A percentile compares a stretch with the other conserved stretches of the same genome.
These are phyloP conservation scores for Pseudachorutes palmiensis DNA, from an alignment of 1,140 invertebrate genomes.

Conservation along the genomic window DNA sequence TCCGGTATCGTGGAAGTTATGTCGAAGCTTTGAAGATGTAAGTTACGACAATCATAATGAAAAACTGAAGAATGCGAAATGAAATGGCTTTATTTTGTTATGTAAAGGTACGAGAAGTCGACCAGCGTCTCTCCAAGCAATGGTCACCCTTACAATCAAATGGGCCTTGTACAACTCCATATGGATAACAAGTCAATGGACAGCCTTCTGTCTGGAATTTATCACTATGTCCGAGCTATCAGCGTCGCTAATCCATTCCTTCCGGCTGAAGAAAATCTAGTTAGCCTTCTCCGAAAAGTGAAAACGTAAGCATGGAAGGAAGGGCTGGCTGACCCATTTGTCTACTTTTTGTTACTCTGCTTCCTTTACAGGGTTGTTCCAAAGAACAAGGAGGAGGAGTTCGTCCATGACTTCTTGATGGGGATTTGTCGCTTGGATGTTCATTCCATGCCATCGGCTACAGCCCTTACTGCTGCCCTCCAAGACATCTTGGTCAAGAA, in stretches of 20 bases:
- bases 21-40: constrained; percentile 36
- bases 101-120: constrained; percentile 34
- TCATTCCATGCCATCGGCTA: constrained; percentile 15
- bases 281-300: constrained; percentile 18
- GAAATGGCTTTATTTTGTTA: not conserved
- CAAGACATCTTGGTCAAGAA: constrained; percentile 25
- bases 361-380: constrained; percentile 8
- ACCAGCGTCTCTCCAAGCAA: constrained; percentile 27
- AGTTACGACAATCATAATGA: not conserved
- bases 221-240: constrained; percentile 29
- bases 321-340: too few species aligned
- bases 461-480: not conserved
- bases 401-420: constrained; percentile 22
- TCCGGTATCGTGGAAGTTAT: constrained; percentile 32
- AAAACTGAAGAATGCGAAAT: too few species aligned
- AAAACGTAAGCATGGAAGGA: constrained; percentile 19
- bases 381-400: constrained; percentile 22
- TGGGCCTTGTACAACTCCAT: constrained; percentile 28
- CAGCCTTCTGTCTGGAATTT: constrained; percentile 24
- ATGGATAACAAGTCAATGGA: constrained; percentile 29
- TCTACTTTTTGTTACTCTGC: not conserved
- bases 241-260: constrained; percentile 29
- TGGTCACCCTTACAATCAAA: constrained; percentile 35
- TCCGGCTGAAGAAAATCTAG: constrained; percentile 27
- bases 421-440: constrained; percentile 17